A percentile compares a stretch with the other conserved stretches of the same genome.
Conservation (phyloP, 2,113 vertebrate species). For the Paracyprichromis sp. region DNA sequence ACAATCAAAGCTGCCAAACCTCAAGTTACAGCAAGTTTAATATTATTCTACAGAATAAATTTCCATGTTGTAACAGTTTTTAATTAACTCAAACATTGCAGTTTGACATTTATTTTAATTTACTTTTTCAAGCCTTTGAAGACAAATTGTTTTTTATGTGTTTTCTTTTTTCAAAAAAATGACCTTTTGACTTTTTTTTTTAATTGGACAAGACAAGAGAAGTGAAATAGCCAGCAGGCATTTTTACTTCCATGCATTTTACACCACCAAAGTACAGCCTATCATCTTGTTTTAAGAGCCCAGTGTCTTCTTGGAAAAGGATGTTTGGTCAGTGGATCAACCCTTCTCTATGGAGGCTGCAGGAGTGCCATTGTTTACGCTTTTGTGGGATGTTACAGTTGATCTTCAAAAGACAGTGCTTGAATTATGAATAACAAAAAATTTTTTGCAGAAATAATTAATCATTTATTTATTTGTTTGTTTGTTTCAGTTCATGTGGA, state of each 20-base stretch:
- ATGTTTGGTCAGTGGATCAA: not conserved
- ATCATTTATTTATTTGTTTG: not conserved
- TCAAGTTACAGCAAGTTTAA: not conserved
- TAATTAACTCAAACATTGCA: not conserved
- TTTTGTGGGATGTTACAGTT: not conserved
- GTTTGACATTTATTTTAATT: not conserved
- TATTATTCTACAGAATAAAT: not conserved
- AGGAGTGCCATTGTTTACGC: not conserved
- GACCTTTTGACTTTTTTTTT: not conserved
- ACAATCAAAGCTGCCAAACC: not conserved
- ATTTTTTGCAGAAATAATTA: accelerated
- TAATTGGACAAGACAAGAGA: not conserved
- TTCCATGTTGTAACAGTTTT: not conserved
- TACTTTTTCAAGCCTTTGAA: not conserved
- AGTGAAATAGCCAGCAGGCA: not conserved
- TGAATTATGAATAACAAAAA: not conserved
- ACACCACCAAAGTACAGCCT: not conserved
- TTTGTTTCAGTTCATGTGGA: not conserved
- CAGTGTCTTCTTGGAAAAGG: not conserved
- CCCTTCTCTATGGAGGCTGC: not conserved
- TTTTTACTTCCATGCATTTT: not conserved
- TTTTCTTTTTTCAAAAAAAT: not conserved
- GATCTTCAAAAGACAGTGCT: not conserved
- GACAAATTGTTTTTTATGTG: not conserved
- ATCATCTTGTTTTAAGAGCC: not conserved